Conservation (phyloP, 2,113 vertebrate species). For the Vidua macroura region DNA sequence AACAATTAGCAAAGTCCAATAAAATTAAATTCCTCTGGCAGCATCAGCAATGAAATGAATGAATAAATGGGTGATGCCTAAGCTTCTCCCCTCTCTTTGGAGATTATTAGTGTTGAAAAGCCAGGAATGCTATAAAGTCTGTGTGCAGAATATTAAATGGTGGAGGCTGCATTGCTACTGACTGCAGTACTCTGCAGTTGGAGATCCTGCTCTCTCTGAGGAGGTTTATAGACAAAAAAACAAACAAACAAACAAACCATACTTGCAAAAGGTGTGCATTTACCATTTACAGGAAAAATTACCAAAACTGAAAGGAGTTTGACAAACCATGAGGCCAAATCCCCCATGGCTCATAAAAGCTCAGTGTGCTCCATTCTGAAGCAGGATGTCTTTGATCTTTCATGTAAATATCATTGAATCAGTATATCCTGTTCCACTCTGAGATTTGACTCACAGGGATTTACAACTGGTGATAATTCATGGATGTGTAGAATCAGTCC, state of each 20-base stretch:
- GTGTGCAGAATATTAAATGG: fast-evolving
- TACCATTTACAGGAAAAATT: background rate
- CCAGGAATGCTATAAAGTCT: background rate
- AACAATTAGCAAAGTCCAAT: background rate
- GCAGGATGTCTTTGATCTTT: background rate
- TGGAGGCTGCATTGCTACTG: background rate
- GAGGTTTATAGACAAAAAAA: background rate
- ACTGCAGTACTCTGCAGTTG: background rate
- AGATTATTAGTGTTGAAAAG: background rate
- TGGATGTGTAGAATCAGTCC: background rate
- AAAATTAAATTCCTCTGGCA: background rate
- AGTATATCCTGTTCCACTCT: background rate
- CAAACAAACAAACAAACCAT: background rate
- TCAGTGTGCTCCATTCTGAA: background rate
- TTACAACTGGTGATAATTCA: background rate
- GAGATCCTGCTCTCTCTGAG: background rate
- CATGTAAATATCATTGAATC: background rate
- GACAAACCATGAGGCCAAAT: background rate
- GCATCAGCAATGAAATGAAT: background rate
- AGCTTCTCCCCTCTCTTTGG: background rate
- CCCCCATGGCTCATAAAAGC: background rate
- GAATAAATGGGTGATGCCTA: background rate
- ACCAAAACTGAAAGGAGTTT: background rate
- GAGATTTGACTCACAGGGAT: background rate
- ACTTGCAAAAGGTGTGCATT: background rate